Conservation (phyloP, 2,797 vertebrate genomes). For the Coranthus polyacanthus region DNA sequence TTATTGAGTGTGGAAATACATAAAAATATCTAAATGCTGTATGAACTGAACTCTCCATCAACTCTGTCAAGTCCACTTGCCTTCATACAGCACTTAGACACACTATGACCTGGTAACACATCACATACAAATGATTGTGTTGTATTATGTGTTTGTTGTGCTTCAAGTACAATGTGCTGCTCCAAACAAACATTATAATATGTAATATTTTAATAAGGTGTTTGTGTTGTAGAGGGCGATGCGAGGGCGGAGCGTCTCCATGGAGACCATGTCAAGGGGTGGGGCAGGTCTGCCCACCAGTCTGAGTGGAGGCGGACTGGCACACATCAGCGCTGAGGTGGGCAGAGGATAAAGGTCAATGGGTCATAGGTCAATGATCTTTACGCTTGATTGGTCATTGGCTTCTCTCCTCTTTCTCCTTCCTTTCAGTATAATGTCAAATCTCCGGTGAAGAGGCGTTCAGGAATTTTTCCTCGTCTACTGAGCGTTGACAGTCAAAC, state of each 20-base stretch:
- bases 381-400: not conserved
- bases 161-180: no score
- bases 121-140: not conserved
- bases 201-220: not conserved
- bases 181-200: no score
- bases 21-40: no score
- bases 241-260: conserved; percentile 84
- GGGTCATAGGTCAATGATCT: not conserved
- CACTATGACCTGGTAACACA: no score
- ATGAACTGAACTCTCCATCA: no score
- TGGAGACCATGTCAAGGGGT: conserved; percentile 87
- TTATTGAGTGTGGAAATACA: no score
- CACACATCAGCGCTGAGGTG: conserved; percentile 88
- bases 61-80: no score
- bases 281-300: conserved; percentile 88
- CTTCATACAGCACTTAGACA: no score
- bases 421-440: conserved; percentile 86
- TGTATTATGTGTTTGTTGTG: no score
- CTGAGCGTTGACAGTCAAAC: conserved; percentile 89
- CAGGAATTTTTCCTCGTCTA: conserved; percentile 92
- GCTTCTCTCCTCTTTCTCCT: not conserved
- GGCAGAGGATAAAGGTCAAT: conserved; percentile 50
- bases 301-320: conserved; percentile 91
- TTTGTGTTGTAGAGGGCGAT: conserved; percentile 79
- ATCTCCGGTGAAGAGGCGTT: conserved; percentile 93